Conservation (phyloP, 2,113 vertebrate genomes). For the Pygoscelis adeliae region DNA sequence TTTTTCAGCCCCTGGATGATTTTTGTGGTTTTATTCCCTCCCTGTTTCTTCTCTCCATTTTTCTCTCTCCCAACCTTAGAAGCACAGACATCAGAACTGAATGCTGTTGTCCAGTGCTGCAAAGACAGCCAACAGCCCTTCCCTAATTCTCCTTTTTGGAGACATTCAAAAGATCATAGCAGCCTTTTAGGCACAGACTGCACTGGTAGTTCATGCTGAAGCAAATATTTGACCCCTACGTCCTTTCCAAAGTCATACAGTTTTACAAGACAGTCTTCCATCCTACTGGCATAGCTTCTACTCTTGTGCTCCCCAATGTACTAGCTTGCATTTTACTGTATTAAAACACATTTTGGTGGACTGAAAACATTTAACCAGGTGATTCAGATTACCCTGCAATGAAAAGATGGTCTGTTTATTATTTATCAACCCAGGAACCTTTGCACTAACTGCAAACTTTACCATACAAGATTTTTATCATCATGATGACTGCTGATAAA, state of each 20-base stretch:
- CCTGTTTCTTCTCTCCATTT: neutral
- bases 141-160: neutral
- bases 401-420: neutral
- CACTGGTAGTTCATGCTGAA: neutral
- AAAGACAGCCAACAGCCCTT: neutral
- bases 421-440: neutral
- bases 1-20: neutral
- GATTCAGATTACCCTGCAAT: neutral
- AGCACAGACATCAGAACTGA: neutral
- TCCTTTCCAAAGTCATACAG: neutral
- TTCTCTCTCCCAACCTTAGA: neutral
- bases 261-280: neutral
- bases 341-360: neutral
- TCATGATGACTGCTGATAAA: neutral
- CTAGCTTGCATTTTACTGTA: neutral
- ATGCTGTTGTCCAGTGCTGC: neutral
- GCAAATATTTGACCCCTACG: neutral
- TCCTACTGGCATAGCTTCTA: neutral
- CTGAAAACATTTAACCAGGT: neutral
- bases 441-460: neutral
- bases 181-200: neutral
- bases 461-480: neutral
- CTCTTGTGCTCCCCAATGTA: neutral
- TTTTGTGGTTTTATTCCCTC: neutral
- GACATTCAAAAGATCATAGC: neutral